Percentiles rank a stretch among this genome's conserved stretches.
These are phyloP conservation scores for Hemicrepidius hirtus DNA, from an alignment of 2,888 invertebrate genomes.

Conservation along the genomic window DNA sequence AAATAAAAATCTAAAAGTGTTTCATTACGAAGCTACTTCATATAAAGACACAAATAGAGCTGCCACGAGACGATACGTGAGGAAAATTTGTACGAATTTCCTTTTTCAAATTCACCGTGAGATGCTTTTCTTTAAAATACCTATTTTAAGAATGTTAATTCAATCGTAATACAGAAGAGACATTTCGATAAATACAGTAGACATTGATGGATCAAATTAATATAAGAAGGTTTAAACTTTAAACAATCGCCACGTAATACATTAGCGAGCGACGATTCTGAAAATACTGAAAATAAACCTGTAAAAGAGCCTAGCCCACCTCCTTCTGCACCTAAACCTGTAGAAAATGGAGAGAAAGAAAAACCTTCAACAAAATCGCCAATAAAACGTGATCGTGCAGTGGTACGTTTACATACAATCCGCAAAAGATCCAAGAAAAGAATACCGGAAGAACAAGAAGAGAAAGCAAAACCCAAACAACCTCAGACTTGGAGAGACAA, in stretches of 20 bases:
- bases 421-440: conserved; percentile 63
- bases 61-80: too few relatives aligned
- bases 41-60: too few relatives aligned
- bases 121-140: too few relatives aligned
- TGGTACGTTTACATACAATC: conserved; percentile 83
- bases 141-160: too few relatives aligned
- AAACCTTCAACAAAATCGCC: conserved; percentile 67
- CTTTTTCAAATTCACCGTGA: too few relatives aligned
- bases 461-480: conserved; percentile 63
- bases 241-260: conserved; percentile 61
- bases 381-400: conserved; percentile 83
- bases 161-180: too few relatives aligned
- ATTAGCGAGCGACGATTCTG: conserved; percentile 34
- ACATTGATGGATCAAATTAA: conserved; percentile 87
- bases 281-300: conserved; percentile 42
- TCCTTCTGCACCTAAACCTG: conserved; percentile 63
- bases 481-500: conserved; percentile 77
- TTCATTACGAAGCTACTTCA: too few relatives aligned
- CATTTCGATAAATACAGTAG: conserved; percentile 87
- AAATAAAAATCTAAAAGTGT: too few relatives aligned
- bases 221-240: conserved; percentile 74
- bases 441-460: conserved; percentile 55
- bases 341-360: conserved; percentile 70
- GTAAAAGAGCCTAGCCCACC: neutral
- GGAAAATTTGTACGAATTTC: too few relatives aligned